phyloP scores from a whole-genome alignment of 2,797 vertebrate species.

The Crenichthys baileyi region DNA sequence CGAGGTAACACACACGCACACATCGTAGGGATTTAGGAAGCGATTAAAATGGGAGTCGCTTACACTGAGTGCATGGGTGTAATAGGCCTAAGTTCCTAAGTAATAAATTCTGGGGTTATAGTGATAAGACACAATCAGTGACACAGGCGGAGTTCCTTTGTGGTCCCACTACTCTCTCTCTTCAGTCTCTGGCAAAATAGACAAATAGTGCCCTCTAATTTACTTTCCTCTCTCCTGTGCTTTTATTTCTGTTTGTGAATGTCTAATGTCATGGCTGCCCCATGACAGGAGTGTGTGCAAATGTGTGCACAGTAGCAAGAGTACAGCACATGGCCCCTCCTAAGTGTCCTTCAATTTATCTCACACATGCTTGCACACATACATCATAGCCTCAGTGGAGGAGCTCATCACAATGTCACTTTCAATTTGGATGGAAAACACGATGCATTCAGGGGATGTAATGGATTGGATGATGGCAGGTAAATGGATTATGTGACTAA shows the following conservation, averaged over 20 bases:
- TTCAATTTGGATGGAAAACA: conserved; percentile 70
- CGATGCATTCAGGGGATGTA: conserved; percentile 56
- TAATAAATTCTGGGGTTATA: conserved; percentile 33
- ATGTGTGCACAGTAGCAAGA: conserved; percentile 35
- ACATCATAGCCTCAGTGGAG: conserved; percentile 59
- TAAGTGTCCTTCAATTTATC: conserved; percentile 68
- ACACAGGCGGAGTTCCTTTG: conserved; percentile 7
- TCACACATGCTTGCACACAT: conserved; percentile 45
- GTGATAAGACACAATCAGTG: conserved; percentile 11
- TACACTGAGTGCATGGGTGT: conserved; percentile 24
- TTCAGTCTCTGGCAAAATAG: conserved; percentile 37
- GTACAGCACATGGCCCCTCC: conserved; percentile 32
- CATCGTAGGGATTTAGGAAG: conserved; percentile 32
- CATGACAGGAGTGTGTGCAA: conserved; percentile 41
- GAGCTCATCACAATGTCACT: conserved; percentile 76
- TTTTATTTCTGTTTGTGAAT: conserved; percentile 57
- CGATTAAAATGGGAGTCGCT: conserved; percentile 45
- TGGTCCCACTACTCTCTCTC: conserved; percentile 46
- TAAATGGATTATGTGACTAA: conserved; percentile 57
- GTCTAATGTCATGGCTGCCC: conserved; percentile 21
- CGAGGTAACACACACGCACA: conserved; percentile 38
- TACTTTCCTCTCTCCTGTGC: conserved; percentile 47
- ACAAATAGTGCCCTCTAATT: conserved; percentile 34
- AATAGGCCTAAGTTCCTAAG: conserved; percentile 41
- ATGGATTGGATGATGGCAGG: conserved; percentile 66